Base-by-base conservation (phyloP, 2,797 vertebrate species). In the Clarias platycephalus region DNA sequence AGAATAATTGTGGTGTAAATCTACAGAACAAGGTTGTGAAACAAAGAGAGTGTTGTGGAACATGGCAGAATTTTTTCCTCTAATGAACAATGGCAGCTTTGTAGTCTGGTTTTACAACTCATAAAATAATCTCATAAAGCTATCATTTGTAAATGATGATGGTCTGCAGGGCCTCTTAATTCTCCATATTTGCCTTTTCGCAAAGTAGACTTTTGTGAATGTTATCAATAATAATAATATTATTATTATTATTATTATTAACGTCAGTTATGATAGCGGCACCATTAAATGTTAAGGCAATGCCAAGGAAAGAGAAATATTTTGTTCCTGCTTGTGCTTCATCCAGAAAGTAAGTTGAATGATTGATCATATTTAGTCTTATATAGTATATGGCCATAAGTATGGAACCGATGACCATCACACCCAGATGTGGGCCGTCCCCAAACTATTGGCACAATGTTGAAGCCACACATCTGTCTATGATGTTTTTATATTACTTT, bases 1-100 rank as follows among this genome's bases (percentile, higher is more conserved):
- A 67, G 7, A 37, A 37, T 80, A 80, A 84, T 15, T 74, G 77
- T 64, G 26, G 40, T 22, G 49, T 58, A 72, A 62, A 68, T 80
- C 76, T 57, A 72, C 44, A 72, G 64, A 28, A 53, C 5, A 5
- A 18, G 34, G 28, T 37, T 84, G 0, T 44, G 20, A 63, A 49
- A 57, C 57, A 5, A 55, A 44, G 31, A 64, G 28, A 28, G 24
- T 6, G 8, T 5, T 67, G 62, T 81, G 49, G 84, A 20, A 40
- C 20, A 62, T 22, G 5, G 16, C 49, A 71, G 31, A 85, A 16
- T 28, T 40, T n/a, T 74, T 75, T 24, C 28, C 28, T 20, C 31
- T 44, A 85, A 85, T 75, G 78, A 81, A 81, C 60, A 81, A 85
- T 81, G 70, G 84, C 44, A 80, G 76, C 71, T 71, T 80, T 80